phyloP scores from a whole-genome alignment of 2,797 vertebrate species.

The Oreochromis mossambicus region DNA sequence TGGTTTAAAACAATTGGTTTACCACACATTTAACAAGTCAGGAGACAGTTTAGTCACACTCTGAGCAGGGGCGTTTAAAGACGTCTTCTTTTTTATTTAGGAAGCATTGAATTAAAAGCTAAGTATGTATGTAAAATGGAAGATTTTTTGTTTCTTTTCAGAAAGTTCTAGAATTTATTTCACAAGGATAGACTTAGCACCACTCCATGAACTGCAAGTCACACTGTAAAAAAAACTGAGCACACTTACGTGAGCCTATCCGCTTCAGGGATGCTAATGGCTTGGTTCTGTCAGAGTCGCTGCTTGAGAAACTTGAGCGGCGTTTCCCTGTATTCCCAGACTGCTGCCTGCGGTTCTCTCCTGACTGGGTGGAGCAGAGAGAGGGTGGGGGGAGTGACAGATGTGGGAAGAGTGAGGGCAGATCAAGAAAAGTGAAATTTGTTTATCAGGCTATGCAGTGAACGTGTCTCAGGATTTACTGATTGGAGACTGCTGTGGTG shows the following conservation, averaged over 20 bases:
- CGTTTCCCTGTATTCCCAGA: conserved; percentile 80
- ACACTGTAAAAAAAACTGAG: not conserved
- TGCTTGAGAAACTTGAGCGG: conserved; percentile 89
- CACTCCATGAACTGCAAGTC: not conserved
- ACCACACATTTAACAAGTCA: not conserved
- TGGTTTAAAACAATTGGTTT: not conserved
- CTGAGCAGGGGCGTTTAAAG: not conserved
- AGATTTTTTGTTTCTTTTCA: not conserved
- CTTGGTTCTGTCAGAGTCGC: conserved; percentile 82
- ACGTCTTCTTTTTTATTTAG: not conserved
- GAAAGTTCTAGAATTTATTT: not conserved
- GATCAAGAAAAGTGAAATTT: not conserved
- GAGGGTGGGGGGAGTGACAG: not conserved
- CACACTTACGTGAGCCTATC: conserved; percentile 84
- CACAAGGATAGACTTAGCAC: not conserved
- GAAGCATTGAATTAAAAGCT: not conserved
- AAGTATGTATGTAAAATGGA: not conserved
- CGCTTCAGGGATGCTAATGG: conserved; percentile 85
- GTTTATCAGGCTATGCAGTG: not conserved
- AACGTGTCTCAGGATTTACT: conserved; percentile 16
- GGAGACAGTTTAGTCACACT: not conserved
- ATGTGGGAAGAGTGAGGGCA: conserved; percentile 16
- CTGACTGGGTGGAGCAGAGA: conserved; percentile 54
- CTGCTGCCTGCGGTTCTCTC: conserved; percentile 69
- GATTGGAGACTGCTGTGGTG: not conserved